Evolutionary conservation across 2,888 invertebrate species (phyloP).

Genomic region (Timema podura): DNA sequence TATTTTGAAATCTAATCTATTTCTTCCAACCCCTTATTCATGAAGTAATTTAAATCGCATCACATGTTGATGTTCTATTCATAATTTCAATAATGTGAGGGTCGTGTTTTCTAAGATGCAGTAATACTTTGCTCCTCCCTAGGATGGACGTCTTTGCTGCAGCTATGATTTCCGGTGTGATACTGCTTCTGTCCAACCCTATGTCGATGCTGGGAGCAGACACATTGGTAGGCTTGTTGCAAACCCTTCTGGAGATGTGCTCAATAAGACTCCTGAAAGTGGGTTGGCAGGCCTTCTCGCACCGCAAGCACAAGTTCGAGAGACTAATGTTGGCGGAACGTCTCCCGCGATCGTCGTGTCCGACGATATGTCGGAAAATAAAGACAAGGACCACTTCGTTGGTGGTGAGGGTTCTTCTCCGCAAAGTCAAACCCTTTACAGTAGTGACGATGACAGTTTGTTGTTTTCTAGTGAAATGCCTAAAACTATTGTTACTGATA

Average conservation of each 20-base stretch:
- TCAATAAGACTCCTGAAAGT: slow-evolving; percentile 6
- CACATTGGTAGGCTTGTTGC: slow-evolving; percentile 15
- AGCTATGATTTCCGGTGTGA: slow-evolving; percentile 50
- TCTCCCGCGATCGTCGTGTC: slow-evolving; percentile 10
- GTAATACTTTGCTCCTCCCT: slow-evolving; percentile 25
- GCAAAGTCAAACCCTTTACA: slow-evolving; percentile 19
- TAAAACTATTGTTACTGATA: slow-evolving; percentile 21
- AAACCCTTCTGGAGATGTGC: slow-evolving; percentile 10
- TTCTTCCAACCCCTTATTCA: no score
- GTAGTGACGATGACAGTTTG: slow-evolving; percentile 23
- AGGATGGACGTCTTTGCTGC: slow-evolving; percentile 52
- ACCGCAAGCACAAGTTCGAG: slow-evolving; percentile 30
- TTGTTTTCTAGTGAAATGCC: slow-evolving; percentile 14
- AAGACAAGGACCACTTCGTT: slow-evolving; percentile 19
- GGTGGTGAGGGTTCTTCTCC: slow-evolving; percentile 19
- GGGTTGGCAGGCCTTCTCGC: slow-evolving; percentile 4
- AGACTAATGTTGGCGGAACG: slow-evolving; percentile 20
- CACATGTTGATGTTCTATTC: background rate
- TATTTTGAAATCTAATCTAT: no score
- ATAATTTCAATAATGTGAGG: background rate
- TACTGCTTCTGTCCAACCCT: slow-evolving; percentile 41
- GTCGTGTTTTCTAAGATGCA: slow-evolving; percentile 17
- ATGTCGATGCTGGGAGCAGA: slow-evolving; percentile 10
- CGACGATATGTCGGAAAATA: slow-evolving; percentile 3
- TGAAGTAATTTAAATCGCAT: no score